Percentiles rank a stretch among this genome's conserved stretches.
phyloP scores from a whole-genome alignment of 1,140 invertebrate genomes.

The Temnothorax longispinosus region DNA sequence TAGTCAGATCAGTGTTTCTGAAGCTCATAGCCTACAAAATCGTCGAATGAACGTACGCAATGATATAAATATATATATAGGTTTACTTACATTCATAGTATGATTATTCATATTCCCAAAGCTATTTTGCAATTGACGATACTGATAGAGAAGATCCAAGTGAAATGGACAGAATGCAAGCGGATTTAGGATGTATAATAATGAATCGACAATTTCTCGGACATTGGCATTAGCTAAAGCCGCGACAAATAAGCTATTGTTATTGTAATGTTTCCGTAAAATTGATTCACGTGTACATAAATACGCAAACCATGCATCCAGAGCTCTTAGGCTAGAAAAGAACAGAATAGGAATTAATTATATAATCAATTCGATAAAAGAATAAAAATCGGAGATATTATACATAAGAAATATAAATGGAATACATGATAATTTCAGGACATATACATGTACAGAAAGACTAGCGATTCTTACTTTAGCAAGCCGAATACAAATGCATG shows the following conservation, averaged over 20 bases:
- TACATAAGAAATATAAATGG: not conserved
- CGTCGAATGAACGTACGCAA: not conserved
- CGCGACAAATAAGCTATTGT: constrained; percentile 90
- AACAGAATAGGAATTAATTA: constrained; percentile 46
- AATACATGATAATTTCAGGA: not conserved
- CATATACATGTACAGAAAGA: not conserved
- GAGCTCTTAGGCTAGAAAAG: constrained; percentile 89
- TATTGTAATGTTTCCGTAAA: constrained; percentile 92
- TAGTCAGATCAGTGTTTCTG: constrained; percentile 70
- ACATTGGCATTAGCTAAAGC: constrained; percentile 88
- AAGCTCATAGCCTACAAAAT: constrained; percentile 71
- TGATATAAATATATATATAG: not conserved
- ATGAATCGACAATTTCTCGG: constrained; percentile 89
- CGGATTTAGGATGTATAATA: constrained; percentile 91
- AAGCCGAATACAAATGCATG: constrained; percentile 96
- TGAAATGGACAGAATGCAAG: constrained; percentile 92
- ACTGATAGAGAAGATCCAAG: constrained; percentile 93
- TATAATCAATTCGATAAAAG: not conserved
- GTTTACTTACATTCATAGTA: constrained; percentile 84
- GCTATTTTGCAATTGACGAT: constrained; percentile 91
- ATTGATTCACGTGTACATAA: constrained; percentile 93
- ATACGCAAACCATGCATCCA: constrained; percentile 95
- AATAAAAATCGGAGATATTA: not conserved
- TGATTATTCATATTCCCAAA: constrained; percentile 89
- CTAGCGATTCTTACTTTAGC: constrained; percentile 89